Percentiles rank a stretch among this genome's conserved stretches.
phyloP scores from a whole-genome alignment of 2,888 invertebrate genomes.

The Tenthredo notha region DNA sequence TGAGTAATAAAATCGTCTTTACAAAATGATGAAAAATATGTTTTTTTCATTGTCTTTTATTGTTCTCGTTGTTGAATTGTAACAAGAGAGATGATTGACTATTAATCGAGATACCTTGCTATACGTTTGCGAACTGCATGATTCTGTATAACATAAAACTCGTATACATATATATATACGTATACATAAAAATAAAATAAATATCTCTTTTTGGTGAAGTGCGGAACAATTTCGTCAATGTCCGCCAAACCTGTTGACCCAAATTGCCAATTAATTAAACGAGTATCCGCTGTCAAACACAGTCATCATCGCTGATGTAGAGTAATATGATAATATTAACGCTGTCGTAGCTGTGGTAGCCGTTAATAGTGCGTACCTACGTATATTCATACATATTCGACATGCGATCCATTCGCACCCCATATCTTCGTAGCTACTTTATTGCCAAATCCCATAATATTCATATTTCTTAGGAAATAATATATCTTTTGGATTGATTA shows the following conservation, averaged over 20 bases:
- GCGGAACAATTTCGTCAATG: conserved; percentile 43
- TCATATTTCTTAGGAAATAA: neutral
- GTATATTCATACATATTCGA: neutral
- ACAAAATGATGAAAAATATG: neutral
- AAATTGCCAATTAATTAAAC: conserved; percentile 49
- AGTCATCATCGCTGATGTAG: conserved; percentile 30
- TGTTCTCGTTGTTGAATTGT: neutral
- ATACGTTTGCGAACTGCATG: neutral
- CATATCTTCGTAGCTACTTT: neutral
- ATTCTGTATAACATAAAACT: neutral
- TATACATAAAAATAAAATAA: neutral
- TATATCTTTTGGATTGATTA: neutral
- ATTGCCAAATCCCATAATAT: neutral
- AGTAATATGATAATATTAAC: conserved; percentile 24
- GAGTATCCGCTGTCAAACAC: conserved; percentile 47
- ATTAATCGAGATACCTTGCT: neutral
- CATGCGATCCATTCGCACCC: neutral
- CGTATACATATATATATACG: neutral
- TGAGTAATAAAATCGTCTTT: neutral
- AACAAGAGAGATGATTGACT: neutral
- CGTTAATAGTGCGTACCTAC: neutral
- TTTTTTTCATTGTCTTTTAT: neutral
- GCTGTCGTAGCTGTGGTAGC: neutral
- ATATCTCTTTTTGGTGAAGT: conserved; percentile 28
- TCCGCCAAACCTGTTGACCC: conserved; percentile 45